Conservation (phyloP, 2,113 vertebrate species). For the Tetraodon nigroviridis region DNA sequence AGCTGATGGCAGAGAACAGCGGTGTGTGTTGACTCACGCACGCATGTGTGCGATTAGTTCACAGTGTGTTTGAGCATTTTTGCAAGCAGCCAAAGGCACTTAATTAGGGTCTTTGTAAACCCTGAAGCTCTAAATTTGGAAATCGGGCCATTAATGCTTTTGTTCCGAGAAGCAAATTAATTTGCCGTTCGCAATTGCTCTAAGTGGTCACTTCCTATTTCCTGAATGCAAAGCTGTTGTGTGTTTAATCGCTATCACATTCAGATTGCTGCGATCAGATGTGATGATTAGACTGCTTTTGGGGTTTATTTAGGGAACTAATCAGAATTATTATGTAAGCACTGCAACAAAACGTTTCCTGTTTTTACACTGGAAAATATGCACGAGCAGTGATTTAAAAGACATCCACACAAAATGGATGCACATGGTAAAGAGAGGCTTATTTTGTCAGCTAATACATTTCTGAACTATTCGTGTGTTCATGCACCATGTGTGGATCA, state of each 20-base stretch:
- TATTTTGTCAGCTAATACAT: too few species aligned
- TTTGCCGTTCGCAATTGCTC: constrained; percentile 26
- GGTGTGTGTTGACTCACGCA: constrained; percentile 20
- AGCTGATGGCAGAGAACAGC: constrained; percentile 37
- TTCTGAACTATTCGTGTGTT: too few species aligned
- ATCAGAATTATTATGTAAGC: constrained; percentile 35
- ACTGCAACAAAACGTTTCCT: constrained; percentile 42
- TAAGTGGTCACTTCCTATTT: constrained; percentile 54
- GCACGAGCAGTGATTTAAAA: too few species aligned
- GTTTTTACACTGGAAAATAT: constrained; percentile 22
- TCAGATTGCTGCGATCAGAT: constrained; percentile 31
- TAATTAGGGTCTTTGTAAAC: constrained; percentile 47
- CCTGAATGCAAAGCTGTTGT: constrained; percentile 47
- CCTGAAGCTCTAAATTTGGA: constrained; percentile 24
- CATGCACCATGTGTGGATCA: too few species aligned
- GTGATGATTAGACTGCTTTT: constrained; percentile 38
- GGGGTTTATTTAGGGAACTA: constrained; percentile 36
- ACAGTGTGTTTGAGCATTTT: constrained; percentile 17
- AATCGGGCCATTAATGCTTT: constrained; percentile 30
- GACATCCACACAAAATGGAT: too few species aligned
- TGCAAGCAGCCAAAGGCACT: constrained; percentile 29
- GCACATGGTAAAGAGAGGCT: too few species aligned
- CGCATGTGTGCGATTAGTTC: constrained; percentile 44
- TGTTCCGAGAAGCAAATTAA: constrained; percentile 46
- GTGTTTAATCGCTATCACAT: constrained; percentile 30